Base-by-base conservation (phyloP, 2,888 invertebrate species). In the Nowickia ferox region DNA sequence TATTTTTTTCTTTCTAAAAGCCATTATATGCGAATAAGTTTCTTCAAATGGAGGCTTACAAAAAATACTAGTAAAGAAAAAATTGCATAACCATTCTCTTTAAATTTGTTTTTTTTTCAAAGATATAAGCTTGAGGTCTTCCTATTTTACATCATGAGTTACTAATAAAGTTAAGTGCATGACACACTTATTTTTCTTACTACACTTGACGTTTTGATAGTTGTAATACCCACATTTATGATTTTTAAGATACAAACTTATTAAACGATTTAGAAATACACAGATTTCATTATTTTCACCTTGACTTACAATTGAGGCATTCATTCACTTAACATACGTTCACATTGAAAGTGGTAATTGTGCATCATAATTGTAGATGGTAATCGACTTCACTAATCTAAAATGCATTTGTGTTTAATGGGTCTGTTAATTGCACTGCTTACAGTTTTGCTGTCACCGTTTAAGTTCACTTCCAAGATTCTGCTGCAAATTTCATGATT, bases 291-390 rank as follows among this genome's bases (percentile, higher is more conserved):
- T 40, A 40, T 63, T 44, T 59, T 72, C 76, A 77, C 84, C 84
- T 84, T 84, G 84, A 84, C 84, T 81, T 84, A 84, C 76, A 77
- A 84, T 53, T 55, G 72, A 72, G 68, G 61, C 63, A 84, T 66
- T 69, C 59, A 74, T 38, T 66, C 65, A 80, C 30, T 17, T 44
- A 74, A 19, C 51, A 61, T 1, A 9, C 46, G 40, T 22, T 59
- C 46, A 51, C 30, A 61, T 42, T 65, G 4, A 53, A 69, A 76
- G 61, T 75, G 59, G 51, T 74, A 5, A n/a, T 22, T 63, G 15
- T 30, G n/a, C 38, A 63, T 42, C 6, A 30, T 30, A 6, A 6
- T 30, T 30, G 6, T 6, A 30, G 42, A 71, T 69, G 42, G 55
- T 48, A 78, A 78, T 69, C 46, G 51, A 38, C 46, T 79, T 40